These are phyloP conservation scores for Pseudochirops cupreus DNA, from an alignment of 2,797 vertebrate genomes.

Conservation along the genomic window DNA sequence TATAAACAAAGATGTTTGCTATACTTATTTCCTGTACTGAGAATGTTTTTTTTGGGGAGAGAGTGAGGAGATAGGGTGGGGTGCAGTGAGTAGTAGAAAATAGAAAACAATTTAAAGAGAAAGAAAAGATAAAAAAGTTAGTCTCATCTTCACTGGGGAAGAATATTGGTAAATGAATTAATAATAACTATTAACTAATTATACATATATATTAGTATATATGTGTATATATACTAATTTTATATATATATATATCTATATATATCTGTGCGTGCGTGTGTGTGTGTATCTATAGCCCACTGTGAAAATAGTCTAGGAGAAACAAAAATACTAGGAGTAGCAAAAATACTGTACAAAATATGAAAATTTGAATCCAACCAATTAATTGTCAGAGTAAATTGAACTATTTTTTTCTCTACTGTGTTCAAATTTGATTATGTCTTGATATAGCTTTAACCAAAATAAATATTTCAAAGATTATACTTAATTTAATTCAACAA, in stretches of 20 bases:
- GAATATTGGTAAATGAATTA: not conserved
- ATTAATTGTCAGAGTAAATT: not conserved
- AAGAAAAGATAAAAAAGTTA: not conserved
- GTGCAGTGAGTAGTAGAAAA: not conserved
- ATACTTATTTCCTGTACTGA: not conserved
- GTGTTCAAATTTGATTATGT: not conserved
- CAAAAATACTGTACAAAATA: not conserved
- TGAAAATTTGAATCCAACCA: not conserved
- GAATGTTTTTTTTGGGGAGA: not conserved
- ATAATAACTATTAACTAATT: not conserved
- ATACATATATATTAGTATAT: not conserved
- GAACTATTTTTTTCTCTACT: not conserved
- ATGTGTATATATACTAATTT: no score
- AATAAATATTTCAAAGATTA: not conserved
- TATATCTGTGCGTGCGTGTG: no score
- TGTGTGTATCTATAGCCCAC: no score
- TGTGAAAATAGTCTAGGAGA: not conserved
- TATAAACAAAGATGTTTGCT: not conserved
- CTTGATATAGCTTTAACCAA: not conserved
- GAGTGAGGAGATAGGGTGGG: not conserved
- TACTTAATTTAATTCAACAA: not conserved
- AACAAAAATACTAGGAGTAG: not conserved
- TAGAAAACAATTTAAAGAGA: slow-evolving; percentile 29
- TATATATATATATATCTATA: no score
- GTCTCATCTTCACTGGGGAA: not conserved